A percentile compares a stretch with the other conserved stretches of the same genome.
phyloP scores from a whole-genome alignment of 2,797 vertebrate species.

The Neopelma chrysocephalum region DNA sequence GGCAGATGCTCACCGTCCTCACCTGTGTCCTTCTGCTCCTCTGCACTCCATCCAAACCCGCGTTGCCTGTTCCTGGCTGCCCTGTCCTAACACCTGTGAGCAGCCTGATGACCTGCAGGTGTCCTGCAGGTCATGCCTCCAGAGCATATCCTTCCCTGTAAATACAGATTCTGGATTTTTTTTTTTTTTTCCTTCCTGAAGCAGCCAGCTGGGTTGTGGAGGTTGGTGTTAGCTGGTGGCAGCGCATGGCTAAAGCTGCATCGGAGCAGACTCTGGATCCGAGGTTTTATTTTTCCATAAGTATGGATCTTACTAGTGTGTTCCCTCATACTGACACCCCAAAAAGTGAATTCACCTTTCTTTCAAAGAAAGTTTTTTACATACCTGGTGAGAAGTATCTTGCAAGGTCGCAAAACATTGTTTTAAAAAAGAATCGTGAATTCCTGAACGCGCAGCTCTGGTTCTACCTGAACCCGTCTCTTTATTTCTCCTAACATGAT shows the following conservation, averaged over 20 bases:
- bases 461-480: not conserved
- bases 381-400: not conserved
- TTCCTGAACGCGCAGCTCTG: fast-evolving
- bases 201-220: fast-evolving
- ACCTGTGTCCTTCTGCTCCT: not conserved
- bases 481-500: too few species aligned
- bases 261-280: fast-evolving
- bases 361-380: not conserved
- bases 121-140: not conserved
- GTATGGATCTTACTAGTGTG: fast-evolving
- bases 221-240: not conserved
- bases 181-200: fast-evolving
- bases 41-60: not conserved
- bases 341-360: fast-evolving
- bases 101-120: fast-evolving
- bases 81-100: fast-evolving
- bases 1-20: not conserved
- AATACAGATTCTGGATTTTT: not conserved
- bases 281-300: not conserved
- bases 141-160: not conserved
- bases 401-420: fast-evolving
- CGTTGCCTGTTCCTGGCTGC: not conserved
- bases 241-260: fast-evolving
- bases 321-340: not conserved
- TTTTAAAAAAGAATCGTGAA: not conserved